Evolutionary conservation across 2,797 vertebrate genomes (phyloP), one percentile per base, ranked within the genome.

Genomic region (Saxicola maurus): DNA sequence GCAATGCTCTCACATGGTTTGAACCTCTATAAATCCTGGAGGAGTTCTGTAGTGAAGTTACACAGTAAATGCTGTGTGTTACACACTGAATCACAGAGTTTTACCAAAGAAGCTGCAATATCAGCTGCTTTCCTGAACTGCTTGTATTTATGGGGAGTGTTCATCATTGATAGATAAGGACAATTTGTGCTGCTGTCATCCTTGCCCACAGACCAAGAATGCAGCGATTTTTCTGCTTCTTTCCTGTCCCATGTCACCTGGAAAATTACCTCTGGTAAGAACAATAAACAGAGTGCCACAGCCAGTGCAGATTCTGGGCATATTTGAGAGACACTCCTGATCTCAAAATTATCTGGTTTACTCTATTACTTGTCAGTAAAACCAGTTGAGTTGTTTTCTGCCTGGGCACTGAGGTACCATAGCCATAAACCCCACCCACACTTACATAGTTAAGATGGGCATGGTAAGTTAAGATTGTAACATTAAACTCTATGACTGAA

Each of bases 111-210:
- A 93, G 52, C 55, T 94, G 89, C 90, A 82, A 3, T 74, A 91
- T 93, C 95, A 95, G 90, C 90, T 86, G 56, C 40, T 93, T 92
- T 89, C 68, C 82, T 85, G 65, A 77, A 75, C 46, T 92, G 67
- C 79, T 66, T 71, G 40, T 92, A 57, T 94, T 94, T 92, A 92
- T 93, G 71, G 59, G 57, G 20, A 90, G 28, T 5, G 1, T 55
- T 86, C 57, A 37, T 65, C 73, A 33, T 52, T 55, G 89, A 91
- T 30, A 75, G 46, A 76, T 52, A 71, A 71, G 82, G 82, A 92
- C 74, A 59, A 59, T 85, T 67, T 79, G 53, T 51, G 79, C 72
- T 79, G 52, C 71, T 90, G 38, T 86, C 87, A 86, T 79, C 43
- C 40, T 30, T 81, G 77, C 65, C 46, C 64, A 76, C 43, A 86